Evolutionary conservation across 2,797 vertebrate species (phyloP).

Genomic region (Coluber constrictor): DNA sequence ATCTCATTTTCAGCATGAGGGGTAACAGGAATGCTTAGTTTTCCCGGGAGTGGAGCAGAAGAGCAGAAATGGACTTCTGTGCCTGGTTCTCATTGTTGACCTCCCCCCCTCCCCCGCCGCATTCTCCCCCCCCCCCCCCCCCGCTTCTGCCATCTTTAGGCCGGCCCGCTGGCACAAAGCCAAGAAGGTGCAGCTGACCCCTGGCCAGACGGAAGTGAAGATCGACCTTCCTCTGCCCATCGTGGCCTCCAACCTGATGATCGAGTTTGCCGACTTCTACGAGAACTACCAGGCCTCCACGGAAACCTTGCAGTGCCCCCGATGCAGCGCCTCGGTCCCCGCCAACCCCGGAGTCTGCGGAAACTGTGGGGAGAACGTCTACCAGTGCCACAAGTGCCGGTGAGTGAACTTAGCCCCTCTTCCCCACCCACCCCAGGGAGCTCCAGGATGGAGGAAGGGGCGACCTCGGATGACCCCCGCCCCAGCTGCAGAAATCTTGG

Average conservation of each 20-base stretch:
- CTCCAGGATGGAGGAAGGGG: neutral
- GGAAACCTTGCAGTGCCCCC: slow-evolving; percentile 95
- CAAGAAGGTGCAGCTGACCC: slow-evolving; percentile 95
- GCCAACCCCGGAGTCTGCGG: slow-evolving; percentile 97
- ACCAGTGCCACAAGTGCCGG: slow-evolving; percentile 99
- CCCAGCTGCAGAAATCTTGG: neutral
- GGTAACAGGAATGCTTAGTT: neutral
- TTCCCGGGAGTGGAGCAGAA: fast-evolving
- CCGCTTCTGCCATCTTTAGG: slow-evolving; percentile 60
- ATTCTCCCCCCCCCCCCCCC: too few species aligned
- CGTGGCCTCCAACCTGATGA: slow-evolving; percentile 98
- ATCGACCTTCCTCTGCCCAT: slow-evolving; percentile 95
- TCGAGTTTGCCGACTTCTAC: slow-evolving; percentile 97
- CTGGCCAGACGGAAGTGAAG: slow-evolving; percentile 97
- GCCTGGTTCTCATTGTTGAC: slow-evolving; percentile 1
- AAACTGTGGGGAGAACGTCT: slow-evolving; percentile 97
- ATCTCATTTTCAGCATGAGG: slow-evolving; percentile 35
- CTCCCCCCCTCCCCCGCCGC: fast-evolving
- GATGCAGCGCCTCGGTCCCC: slow-evolving; percentile 95
- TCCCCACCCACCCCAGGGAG: fast-evolving
- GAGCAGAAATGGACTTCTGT: neutral
- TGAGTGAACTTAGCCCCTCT: slow-evolving; percentile 38
- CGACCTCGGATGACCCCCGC: fast-evolving
- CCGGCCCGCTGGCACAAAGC: slow-evolving; percentile 99
- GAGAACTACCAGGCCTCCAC: slow-evolving; percentile 99